These are phyloP conservation scores for Ammodytes dubius DNA, from an alignment of 2,113 vertebrate species.

Conservation along the genomic window DNA sequence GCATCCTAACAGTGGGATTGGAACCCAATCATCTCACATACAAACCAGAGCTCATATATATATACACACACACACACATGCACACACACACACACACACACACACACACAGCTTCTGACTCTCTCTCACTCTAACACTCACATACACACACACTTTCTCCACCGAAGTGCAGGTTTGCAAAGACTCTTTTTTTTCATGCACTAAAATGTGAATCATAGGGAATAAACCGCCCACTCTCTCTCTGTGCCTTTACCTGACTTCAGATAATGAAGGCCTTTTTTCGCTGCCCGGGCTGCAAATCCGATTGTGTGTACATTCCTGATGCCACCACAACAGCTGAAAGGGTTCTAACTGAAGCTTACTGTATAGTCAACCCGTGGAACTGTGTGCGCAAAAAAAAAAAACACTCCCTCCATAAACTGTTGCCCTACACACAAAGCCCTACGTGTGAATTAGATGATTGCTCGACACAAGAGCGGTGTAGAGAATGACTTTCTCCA, in stretches of 20 bases:
- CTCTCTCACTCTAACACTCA: no score
- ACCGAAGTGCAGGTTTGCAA: constrained; percentile 33
- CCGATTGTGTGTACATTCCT: background rate
- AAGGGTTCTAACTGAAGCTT: constrained; percentile 27
- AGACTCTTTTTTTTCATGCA: constrained; percentile 34
- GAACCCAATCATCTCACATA: constrained; percentile 60
- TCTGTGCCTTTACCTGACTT: constrained; percentile 14
- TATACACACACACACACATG: background rate
- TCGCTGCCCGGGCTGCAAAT: background rate
- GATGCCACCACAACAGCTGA: background rate
- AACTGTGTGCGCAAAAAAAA: background rate
- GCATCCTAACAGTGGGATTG: constrained; percentile 60
- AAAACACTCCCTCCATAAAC: background rate
- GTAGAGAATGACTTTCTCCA: constrained; percentile 51
- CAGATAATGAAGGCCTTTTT: constrained; percentile 25
- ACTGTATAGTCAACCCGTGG: background rate
- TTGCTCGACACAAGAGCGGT: constrained; percentile 31
- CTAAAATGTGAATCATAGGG: constrained; percentile 43
- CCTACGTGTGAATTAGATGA: constrained; percentile 17
- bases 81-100: constrained; percentile 9
- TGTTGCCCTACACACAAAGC: background rate
- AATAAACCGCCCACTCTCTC: constrained; percentile 21
- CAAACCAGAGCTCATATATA: no score
- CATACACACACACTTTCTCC: background rate
- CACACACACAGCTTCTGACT: background rate